Conservation (phyloP, 2,113 vertebrate species). For the Rostratula benghalensis region DNA sequence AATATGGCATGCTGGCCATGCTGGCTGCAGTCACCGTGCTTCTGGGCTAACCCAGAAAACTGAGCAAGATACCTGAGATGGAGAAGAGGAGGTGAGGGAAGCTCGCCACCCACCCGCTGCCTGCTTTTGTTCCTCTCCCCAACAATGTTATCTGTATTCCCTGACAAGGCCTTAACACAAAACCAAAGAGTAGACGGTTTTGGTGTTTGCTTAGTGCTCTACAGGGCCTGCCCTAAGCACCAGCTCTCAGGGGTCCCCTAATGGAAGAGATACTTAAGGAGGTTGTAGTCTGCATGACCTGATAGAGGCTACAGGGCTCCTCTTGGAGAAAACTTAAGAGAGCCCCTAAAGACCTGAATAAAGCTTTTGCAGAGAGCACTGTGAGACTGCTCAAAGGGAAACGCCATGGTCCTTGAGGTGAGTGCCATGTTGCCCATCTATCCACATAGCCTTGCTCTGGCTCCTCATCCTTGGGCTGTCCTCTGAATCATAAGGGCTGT, state of each 20-base stretch:
- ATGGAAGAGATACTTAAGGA: slow-evolving; percentile 1
- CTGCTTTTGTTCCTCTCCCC: background rate
- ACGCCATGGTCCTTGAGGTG: background rate
- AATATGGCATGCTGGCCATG: background rate
- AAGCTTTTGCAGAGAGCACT: background rate
- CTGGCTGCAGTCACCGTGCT: accelerated
- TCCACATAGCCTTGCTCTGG: background rate
- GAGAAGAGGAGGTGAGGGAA: background rate
- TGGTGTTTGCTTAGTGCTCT: background rate
- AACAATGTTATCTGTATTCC: background rate
- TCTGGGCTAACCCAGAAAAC: background rate
- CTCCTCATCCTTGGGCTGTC: background rate
- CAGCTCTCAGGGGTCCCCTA: background rate
- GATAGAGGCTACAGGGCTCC: background rate
- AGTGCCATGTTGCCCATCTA: background rate
- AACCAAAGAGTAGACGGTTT: background rate
- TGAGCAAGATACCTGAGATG: background rate
- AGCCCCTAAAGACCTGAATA: background rate
- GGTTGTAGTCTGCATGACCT: background rate
- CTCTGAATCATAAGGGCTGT: background rate
- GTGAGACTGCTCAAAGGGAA: background rate
- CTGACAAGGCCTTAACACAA: background rate
- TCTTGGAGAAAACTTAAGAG: background rate
- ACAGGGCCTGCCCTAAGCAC: background rate
- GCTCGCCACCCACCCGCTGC: background rate